phyloP scores from a whole-genome alignment of 2,797 vertebrate species.

The Gobio occitaniae region DNA sequence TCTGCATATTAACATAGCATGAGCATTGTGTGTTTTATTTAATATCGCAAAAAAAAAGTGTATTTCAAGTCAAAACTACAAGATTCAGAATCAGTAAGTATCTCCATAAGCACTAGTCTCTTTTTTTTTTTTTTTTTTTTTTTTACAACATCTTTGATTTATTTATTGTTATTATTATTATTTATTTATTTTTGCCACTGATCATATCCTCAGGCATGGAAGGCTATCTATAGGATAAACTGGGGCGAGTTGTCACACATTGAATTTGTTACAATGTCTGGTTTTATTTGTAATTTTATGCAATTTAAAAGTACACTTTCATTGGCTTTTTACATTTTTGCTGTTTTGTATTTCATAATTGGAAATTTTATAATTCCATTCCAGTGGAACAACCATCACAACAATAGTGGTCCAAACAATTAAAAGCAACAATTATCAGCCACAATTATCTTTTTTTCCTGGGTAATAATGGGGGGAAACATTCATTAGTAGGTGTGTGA shows the following conservation, averaged over 20 bases:
- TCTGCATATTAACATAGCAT: neutral
- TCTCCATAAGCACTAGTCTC: neutral
- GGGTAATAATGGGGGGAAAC: too few relatives aligned
- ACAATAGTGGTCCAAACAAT: too few relatives aligned
- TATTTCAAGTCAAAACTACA: neutral
- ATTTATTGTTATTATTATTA: neutral
- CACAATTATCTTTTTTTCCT: too few relatives aligned
- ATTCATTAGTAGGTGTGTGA: too few relatives aligned
- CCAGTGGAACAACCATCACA: neutral
- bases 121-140: too few relatives aligned
- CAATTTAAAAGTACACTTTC: neutral
- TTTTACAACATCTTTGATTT: neutral
- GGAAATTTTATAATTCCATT: neutral
- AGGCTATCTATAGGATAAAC: too few relatives aligned
- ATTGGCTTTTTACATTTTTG: neutral
- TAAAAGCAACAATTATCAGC: too few relatives aligned
- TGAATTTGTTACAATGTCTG: too few relatives aligned
- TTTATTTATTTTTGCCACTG: neutral
- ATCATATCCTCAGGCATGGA: too few relatives aligned
- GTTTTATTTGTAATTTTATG: neutral
- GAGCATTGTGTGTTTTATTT: neutral
- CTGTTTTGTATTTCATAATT: neutral
- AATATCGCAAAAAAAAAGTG: neutral
- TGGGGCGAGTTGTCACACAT: too few relatives aligned
- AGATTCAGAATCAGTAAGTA: slow-evolving; percentile 12